A percentile compares a stretch with the other conserved stretches of the same genome.
These are phyloP conservation scores for Meriones psammophilus DNA, from an alignment of 2,797 vertebrate species.

Conservation along the genomic window DNA sequence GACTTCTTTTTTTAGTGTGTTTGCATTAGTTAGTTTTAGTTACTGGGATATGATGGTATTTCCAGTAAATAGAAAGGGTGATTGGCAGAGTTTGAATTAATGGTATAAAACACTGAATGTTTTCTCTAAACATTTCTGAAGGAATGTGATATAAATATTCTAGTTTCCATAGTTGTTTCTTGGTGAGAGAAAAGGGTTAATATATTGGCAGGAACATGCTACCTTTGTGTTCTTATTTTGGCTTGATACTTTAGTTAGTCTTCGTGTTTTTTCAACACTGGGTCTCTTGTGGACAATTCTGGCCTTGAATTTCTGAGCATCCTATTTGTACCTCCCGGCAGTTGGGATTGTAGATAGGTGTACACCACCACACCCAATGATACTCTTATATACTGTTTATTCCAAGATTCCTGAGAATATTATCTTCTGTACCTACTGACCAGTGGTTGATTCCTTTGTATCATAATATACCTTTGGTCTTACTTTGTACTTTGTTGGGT, in stretches of 20 bases:
- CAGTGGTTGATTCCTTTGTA: not conserved
- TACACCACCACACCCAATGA: not conserved
- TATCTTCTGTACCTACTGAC: not conserved
- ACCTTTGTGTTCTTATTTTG: not conserved
- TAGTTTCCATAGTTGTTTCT: not conserved
- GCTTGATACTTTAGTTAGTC: not conserved
- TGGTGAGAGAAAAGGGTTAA: not conserved
- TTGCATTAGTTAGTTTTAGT: constrained; percentile 52
- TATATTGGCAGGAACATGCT: not conserved
- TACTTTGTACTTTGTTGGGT: not conserved
- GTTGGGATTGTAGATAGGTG: not conserved
- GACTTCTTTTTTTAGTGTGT: not conserved
- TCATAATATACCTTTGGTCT: not conserved
- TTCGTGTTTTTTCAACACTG: not conserved
- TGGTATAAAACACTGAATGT: not conserved
- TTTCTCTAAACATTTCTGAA: not conserved
- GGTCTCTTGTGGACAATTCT: not conserved
- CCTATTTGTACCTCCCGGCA: not conserved
- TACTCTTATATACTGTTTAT: not conserved
- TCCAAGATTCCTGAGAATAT: not conserved
- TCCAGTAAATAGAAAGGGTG: not conserved
- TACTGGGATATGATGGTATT: not conserved
- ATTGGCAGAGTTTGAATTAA: not conserved
- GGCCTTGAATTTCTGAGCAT: not conserved
- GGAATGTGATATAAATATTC: not conserved